These are phyloP conservation scores for Eristalis arbustorum DNA, from an alignment of 2,888 invertebrate species.

Conservation along the genomic window DNA sequence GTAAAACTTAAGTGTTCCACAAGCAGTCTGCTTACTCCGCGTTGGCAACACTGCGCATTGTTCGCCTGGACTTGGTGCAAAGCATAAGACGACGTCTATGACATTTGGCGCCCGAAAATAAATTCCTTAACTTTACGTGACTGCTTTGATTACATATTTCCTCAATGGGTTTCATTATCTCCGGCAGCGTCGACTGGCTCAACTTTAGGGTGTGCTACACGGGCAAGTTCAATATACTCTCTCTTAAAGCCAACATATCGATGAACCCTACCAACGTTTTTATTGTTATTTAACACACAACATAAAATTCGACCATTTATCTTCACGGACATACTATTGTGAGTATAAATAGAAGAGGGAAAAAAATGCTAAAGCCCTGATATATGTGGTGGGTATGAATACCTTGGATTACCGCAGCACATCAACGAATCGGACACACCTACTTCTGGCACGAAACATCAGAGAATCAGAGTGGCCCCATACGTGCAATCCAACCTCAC, in stretches of 20 bases:
- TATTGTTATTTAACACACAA: not conserved
- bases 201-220: constrained; percentile 4
- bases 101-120: not conserved
- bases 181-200: not conserved
- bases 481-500: not conserved
- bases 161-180: not conserved
- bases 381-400: not conserved
- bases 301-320: not conserved
- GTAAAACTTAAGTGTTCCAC: no score
- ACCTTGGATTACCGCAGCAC: not conserved
- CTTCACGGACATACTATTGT: not conserved
- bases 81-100: not conserved
- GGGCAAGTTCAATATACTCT: constrained; percentile 17
- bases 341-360: not conserved
- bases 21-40: no score
- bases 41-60: no score
- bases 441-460: not conserved
- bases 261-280: not conserved
- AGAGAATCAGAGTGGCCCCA: not conserved
- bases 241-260: not conserved
- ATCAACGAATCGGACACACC: not conserved
- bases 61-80: no score
- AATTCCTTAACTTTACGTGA: not conserved
- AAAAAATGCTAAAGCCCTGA: not conserved
- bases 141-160: not conserved